Evolutionary conservation across 2,888 invertebrate species (phyloP), one percentile per base, ranked within the genome.

Genomic region (Dermolepida albohirtum): DNA sequence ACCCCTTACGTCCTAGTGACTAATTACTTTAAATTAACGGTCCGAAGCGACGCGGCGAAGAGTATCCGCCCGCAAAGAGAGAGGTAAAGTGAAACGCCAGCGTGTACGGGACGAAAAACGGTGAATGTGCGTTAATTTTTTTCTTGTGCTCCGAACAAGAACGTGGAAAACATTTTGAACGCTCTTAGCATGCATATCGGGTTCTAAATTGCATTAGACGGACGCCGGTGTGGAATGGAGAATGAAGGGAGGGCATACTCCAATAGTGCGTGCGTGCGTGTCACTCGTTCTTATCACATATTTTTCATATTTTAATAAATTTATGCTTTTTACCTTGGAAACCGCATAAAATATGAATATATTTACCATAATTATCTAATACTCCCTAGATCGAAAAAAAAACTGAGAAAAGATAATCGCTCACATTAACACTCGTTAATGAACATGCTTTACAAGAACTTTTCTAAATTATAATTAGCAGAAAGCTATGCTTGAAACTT

Each of bases 1-100:
- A 64, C 67, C 67, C 67, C 67, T 67, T 63, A 67, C 63, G 52
- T 67, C 62, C 57, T 41, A 29, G 57, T 68, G 68, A 68, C 64
- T 68, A 68, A 68, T 68, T 68, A 68, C 68, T 68, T 65, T 64
- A 68, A 68, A 68, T 68, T 68, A 68, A 68, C 68, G 68, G 64
- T 22, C 57, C 63, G 67, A 34, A 34, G 34, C 34, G 34, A 34
- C 34, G 34, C 34, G 34, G 8, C 34, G 34, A 34, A 34, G 34
- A 34, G 34, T 34, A 34, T 34, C 34, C 34, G 34, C 34, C 34
- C 34, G 34, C 34, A 34, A 34, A 34, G 34, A 10, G 34, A 34
- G 34, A 34, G 34, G 34, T 34, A 34, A 34, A 34, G 34, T 34
- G 34, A 34, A 34, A 34, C 34, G 34, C 34, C 34, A 34, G 34